Base-by-base conservation (phyloP, 1,140 invertebrate genomes). In the Psilanteris sp. region DNA sequence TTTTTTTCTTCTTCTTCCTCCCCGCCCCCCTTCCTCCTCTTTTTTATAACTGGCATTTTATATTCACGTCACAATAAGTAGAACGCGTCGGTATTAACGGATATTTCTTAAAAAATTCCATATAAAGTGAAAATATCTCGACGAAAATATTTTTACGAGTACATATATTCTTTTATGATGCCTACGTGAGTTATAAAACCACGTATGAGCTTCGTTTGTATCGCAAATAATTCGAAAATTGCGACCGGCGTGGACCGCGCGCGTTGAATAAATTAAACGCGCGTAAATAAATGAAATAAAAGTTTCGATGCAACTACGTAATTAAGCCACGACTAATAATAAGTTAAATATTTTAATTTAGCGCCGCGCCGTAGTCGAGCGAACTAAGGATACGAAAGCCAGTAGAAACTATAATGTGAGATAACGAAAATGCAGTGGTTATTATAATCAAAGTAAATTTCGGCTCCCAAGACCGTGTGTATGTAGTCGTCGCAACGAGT, bases 381-480 rank as follows among this genome's bases (percentile, higher is more conserved):
- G 20, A 14, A 18, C 18, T 27, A 44, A 66, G 61, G 48, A 44
- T 44, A 55, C 61, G 61, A 66, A 66, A 46, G 18, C 29, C 39
- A 39, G 64, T 57, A 27, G 64, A 50, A 68, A 43, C 54, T 36
- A 22, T 67, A 67, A 67, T 67, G 62, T 55, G 37, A 67, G 62
- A 67, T 59, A 70, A 70, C 66, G 66, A 70, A 70, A 70, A 70
- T 59, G 20, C 52, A 70, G 66, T 46, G 44, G 52, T 59, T 70
- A 59, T 70, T 59, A 59, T 57, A 70, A 70, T 70, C 66, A 70
- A 59, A 46, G 52, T 36, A 34, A 59, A 70, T 59, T 20, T 20
- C 18, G 18, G n/a, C n/a, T n/a, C n/a, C n/a, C n/a, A n/a, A n/a
- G 48, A 37, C 48, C 37, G 36, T 55, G 26, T 59, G 26, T 24